These are phyloP conservation scores for Xylocampa areola DNA, from an alignment of 2,888 invertebrate genomes.

Conservation along the genomic window DNA sequence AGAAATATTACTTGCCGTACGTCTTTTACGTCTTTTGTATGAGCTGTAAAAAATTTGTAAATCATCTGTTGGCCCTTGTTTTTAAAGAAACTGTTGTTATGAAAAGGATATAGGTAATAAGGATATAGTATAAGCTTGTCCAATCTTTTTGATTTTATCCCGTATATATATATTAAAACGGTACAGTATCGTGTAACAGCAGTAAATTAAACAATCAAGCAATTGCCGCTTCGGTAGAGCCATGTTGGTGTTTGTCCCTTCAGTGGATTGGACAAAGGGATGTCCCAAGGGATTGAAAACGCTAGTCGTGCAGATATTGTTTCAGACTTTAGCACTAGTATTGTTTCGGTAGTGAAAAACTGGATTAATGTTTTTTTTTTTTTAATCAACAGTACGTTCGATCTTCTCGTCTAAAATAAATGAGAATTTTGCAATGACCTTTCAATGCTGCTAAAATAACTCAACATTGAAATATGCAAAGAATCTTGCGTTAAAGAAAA, in stretches of 20 bases:
- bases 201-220: constrained; percentile 47
- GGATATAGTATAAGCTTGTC: too few species aligned
- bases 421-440: too few species aligned
- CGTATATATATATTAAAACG: too few species aligned
- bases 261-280: constrained; percentile 23
- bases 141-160: too few species aligned
- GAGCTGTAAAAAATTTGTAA: too few species aligned
- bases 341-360: constrained; percentile 9
- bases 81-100: too few species aligned
- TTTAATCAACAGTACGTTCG: too few species aligned
- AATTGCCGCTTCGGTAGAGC: constrained; percentile 47
- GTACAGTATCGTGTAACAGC: constrained; percentile 35
- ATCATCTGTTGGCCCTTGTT: too few species aligned
- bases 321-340: constrained; percentile 2
- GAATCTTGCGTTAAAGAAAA: neutral
- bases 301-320: constrained; percentile 31
- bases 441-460: neutral
- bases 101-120: too few species aligned
- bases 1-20: too few species aligned
- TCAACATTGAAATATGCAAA: constrained; percentile 1
- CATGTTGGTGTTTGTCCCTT: constrained; percentile 28
- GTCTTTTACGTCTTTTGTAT: too few species aligned
- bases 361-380: constrained; percentile 1
- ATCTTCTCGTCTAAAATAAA: too few species aligned
- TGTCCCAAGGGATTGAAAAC: constrained; percentile 39